Percentiles rank a stretch among this genome's conserved stretches.
Evolutionary conservation across 35 echinoderm and acorn worm genomes (phyloP).

Genomic region (Heliocidaris erythrogramma): DNA sequence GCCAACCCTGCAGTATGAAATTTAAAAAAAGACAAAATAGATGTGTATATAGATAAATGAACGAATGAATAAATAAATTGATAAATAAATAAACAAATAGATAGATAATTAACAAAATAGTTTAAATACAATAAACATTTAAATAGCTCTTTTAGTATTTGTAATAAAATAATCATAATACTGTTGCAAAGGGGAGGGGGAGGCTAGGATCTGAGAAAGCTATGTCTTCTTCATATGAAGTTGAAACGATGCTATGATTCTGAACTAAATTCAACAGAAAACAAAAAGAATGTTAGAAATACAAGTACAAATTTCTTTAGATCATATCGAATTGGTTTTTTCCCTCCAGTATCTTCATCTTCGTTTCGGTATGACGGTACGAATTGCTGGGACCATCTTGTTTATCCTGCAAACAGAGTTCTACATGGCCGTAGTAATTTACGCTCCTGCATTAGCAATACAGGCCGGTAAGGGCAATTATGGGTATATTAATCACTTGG

Average conservation of each 20-base stretch:
- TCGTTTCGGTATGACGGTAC: constrained; percentile 65
- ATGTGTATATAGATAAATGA: too few species aligned
- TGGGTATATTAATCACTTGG: constrained; percentile 19
- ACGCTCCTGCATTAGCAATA: constrained; percentile 74
- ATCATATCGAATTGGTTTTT: not conserved
- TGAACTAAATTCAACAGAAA: not conserved
- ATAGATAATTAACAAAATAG: too few species aligned
- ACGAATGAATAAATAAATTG: too few species aligned
- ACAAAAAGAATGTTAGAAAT: not conserved
- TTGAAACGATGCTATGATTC: not conserved
- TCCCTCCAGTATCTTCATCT: constrained; percentile 68
- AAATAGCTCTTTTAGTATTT: too few species aligned
- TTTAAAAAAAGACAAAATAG: too few species aligned
- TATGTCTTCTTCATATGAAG: too few species aligned
- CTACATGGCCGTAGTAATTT: constrained; percentile 81
- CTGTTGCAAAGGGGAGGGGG: too few species aligned
- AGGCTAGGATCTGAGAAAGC: too few species aligned
- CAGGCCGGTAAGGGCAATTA: constrained; percentile 59
- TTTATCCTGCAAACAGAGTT: constrained; percentile 81
- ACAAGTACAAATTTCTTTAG: not conserved
- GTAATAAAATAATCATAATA: too few species aligned
- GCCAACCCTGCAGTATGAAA: too few species aligned
- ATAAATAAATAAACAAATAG: too few species aligned
- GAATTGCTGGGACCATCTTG: constrained; percentile 55
- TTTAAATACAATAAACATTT: too few species aligned